Evolutionary conservation across 2,113 vertebrate species (phyloP).

Genomic region (Psittacula cyanocephala): DNA sequence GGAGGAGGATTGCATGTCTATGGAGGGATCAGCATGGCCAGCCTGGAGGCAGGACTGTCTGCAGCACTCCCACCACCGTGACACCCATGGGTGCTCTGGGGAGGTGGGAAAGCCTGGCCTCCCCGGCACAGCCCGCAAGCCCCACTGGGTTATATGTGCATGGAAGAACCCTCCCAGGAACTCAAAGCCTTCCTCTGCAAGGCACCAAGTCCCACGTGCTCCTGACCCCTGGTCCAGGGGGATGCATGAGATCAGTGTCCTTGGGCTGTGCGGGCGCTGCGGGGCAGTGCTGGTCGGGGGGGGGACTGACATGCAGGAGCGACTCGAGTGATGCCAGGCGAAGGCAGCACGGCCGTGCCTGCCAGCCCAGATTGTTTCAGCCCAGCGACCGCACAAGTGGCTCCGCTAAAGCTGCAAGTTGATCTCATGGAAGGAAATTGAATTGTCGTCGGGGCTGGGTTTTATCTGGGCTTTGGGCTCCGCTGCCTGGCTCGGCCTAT

Average conservation of each 20-base stretch:
- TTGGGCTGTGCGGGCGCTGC: background rate
- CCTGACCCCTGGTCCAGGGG: background rate
- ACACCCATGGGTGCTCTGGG: background rate
- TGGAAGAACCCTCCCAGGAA: background rate
- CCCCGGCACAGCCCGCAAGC: accelerated
- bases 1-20: background rate
- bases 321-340: background rate
- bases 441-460: slow-evolving; percentile 50
- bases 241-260: accelerated
- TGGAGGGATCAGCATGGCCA: background rate
- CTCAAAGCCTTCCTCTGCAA: background rate
- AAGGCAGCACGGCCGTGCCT: background rate
- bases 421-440: slow-evolving; percentile 74
- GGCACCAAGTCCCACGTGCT: accelerated
- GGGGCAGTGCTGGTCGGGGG: background rate
- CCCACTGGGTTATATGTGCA: background rate
- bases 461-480: slow-evolving; percentile 65
- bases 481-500: slow-evolving; percentile 54
- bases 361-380: slow-evolving; percentile 61
- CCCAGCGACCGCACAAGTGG: slow-evolving; percentile 58
- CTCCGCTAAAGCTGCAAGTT: slow-evolving; percentile 67
- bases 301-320: background rate
- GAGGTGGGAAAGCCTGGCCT: background rate
- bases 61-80: background rate
- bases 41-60: background rate